phyloP scores from a whole-genome alignment of 2,888 invertebrate genomes.

The Epinotia brunnichana region DNA sequence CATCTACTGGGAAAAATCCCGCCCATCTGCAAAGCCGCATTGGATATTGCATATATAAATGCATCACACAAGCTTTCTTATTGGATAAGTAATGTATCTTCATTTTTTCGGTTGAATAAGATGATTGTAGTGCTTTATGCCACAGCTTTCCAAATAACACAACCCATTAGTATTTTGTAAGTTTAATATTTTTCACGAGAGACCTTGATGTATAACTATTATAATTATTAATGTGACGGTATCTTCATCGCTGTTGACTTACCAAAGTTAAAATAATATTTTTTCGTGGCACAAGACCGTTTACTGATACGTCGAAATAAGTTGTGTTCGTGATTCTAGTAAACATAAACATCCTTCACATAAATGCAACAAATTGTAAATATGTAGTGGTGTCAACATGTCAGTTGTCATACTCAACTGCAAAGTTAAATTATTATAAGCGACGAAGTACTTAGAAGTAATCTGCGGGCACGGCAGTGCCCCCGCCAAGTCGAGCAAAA shows the following conservation, averaged over 20 bases:
- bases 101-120: not conserved
- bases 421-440: not conserved
- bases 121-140: not conserved
- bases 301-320: slow-evolving; percentile 2
- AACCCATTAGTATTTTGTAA: no score
- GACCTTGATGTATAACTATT: not conserved
- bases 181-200: not conserved
- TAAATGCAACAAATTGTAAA: slow-evolving; percentile 1
- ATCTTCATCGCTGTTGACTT: not conserved
- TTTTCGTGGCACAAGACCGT: not conserved
- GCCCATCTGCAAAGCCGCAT: slow-evolving; percentile 29
- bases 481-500: no score
- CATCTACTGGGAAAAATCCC: slow-evolving; percentile 27
- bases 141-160: not conserved
- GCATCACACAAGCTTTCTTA: slow-evolving; percentile 19
- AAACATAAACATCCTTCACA: slow-evolving; percentile 12
- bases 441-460: no score
- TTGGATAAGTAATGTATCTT: not conserved
- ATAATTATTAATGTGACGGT: not conserved
- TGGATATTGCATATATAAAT: slow-evolving; percentile 24
- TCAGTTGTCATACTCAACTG: not conserved
- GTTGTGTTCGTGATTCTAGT: slow-evolving; percentile 5
- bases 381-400: not conserved
- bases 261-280: slow-evolving; percentile 15
- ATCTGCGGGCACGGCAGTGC: no score